Evolutionary conservation across 2,888 invertebrate species (phyloP).

Genomic region (Beris chalybata): DNA sequence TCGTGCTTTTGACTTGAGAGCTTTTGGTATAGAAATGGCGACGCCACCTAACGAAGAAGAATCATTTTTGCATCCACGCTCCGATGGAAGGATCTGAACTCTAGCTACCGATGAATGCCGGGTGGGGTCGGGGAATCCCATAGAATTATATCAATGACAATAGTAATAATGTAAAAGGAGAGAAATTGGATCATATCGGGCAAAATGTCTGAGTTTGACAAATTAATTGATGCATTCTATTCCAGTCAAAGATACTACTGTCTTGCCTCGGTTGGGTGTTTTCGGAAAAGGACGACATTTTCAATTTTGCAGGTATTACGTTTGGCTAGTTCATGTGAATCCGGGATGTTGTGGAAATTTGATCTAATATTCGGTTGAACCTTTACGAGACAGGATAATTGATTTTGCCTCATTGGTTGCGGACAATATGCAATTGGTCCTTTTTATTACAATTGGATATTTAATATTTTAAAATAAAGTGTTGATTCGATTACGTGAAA

Average conservation of each 20-base stretch:
- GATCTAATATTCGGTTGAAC: conserved; percentile 12
- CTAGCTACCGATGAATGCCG: neutral
- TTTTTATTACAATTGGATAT: neutral
- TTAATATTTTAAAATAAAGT: conserved; percentile 13
- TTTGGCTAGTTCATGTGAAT: conserved; percentile 3
- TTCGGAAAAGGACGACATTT: conserved; percentile 29
- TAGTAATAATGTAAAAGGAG: conserved; percentile 28
- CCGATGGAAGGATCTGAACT: conserved; percentile 15
- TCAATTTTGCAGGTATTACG: conserved; percentile 14
- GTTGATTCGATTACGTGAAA: conserved; percentile 13
- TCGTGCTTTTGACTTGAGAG: conserved; percentile 26
- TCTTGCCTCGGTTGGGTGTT: conserved; percentile 18
- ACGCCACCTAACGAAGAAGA: conserved; percentile 21
- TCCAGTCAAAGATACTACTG: conserved; percentile 27
- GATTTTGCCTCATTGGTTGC: conserved; percentile 8
- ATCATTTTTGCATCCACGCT: conserved; percentile 23
- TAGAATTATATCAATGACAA: conserved; percentile 18
- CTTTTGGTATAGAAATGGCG: conserved; percentile 7
- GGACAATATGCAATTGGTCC: neutral
- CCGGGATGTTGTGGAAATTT: conserved; percentile 15
- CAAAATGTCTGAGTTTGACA: conserved; percentile 30
- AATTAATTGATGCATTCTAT: conserved; percentile 33
- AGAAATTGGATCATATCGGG: conserved; percentile 26
- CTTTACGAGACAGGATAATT: conserved; percentile 10
- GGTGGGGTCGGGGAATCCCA: neutral